Evolutionary conservation across 1,140 invertebrate species (phyloP).

Genomic region (Ostrea denselamellosa): DNA sequence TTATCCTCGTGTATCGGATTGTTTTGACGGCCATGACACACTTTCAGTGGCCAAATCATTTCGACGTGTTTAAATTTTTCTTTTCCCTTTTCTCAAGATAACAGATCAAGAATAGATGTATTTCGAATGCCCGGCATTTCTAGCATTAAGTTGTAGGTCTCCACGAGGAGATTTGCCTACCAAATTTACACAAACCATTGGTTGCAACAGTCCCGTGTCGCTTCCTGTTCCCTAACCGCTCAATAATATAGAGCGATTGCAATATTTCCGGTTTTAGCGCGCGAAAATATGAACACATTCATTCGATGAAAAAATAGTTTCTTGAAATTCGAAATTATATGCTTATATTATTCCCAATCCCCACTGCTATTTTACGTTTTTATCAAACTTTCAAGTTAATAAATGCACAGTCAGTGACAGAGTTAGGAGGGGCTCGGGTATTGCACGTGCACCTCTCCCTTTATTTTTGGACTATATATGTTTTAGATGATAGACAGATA

Average conservation of each 20-base stretch:
- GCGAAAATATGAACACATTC: slow-evolving; percentile 13
- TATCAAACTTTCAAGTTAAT: too few species aligned
- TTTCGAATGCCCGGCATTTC: neutral
- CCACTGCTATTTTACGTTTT: too few species aligned
- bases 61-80: neutral
- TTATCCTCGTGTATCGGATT: slow-evolving; percentile 41
- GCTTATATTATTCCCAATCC: too few species aligned
- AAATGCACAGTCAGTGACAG: too few species aligned
- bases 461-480: too few species aligned
- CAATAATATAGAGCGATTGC: neutral
- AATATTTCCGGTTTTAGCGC: slow-evolving; percentile 19
- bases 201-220: neutral
- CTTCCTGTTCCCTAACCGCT: slow-evolving; percentile 13
- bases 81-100: neutral
- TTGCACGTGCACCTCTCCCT: too few species aligned
- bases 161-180: neutral
- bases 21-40: slow-evolving; percentile 44
- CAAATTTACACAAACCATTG: neutral
- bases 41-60: slow-evolving; percentile 30
- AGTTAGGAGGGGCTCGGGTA: too few species aligned
- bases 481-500: too few species aligned
- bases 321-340: too few species aligned
- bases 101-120: neutral
- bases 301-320: neutral
- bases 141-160: neutral